Evolutionary conservation across 2,113 vertebrate species (phyloP).

Genomic region (Ancistrus triradiatus): DNA sequence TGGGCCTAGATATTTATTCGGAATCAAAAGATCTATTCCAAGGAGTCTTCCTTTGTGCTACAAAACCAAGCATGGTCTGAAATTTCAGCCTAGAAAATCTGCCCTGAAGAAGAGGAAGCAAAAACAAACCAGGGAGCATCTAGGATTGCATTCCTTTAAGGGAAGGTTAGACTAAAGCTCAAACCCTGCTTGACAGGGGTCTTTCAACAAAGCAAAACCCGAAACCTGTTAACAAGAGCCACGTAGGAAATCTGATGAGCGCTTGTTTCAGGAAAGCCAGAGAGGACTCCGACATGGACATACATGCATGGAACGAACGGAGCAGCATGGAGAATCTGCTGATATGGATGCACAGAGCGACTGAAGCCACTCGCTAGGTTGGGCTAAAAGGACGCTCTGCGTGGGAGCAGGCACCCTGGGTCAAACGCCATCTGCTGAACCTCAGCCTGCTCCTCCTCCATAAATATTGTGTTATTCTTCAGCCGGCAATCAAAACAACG

Average conservation of each 20-base stretch:
- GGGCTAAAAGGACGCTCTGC: conserved; percentile 3
- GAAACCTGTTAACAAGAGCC: not conserved
- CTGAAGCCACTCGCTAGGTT: too few relatives aligned
- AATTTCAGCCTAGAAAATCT: not conserved
- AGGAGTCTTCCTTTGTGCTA: too few relatives aligned
- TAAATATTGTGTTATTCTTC: conserved; percentile 40
- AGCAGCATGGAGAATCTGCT: too few relatives aligned
- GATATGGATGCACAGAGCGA: too few relatives aligned
- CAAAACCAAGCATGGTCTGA: not conserved
- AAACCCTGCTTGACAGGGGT: not conserved
- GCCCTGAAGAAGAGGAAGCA: conserved; percentile 13
- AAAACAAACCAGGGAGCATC: not conserved
- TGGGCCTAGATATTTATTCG: too few relatives aligned
- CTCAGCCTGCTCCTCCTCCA: conserved; percentile 29
- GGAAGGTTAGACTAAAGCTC: not conserved
- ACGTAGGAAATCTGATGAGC: too few relatives aligned
- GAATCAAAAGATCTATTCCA: too few relatives aligned
- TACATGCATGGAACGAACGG: too few relatives aligned
- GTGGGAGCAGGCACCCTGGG: conserved; percentile 29
- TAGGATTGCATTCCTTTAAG: not conserved
- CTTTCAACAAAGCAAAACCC: not conserved
- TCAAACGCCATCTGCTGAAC: conserved; percentile 48
- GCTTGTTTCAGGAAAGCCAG: too few relatives aligned
- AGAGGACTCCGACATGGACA: too few relatives aligned
- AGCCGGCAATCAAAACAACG: conserved; percentile 7